Base-by-base conservation (phyloP, 1,140 invertebrate genomes). In the Caerostris darwini region DNA sequence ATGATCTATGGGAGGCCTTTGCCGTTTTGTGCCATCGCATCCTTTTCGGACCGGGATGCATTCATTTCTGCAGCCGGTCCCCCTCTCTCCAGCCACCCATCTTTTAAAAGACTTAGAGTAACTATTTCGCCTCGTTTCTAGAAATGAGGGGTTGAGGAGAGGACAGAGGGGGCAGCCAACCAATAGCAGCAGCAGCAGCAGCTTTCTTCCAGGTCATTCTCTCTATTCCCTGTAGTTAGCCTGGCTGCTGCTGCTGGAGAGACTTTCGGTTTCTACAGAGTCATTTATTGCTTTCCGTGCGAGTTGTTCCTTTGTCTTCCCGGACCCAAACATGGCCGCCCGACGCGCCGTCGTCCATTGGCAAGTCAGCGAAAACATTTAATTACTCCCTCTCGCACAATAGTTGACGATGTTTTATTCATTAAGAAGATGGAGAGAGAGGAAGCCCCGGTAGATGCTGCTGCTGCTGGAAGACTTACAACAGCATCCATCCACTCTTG, bases 321-420 rank as follows among this genome's bases (percentile, higher is more conserved):
- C 14, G 50, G 58, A 57, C 53, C 58, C 86, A 81, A 90, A 90
- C 59, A 92, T 92, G 90, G 81, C 64, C 59, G 92, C 83, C 34
- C 61, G 92, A 86, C 92, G 57, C 67, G 92, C 61, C 92, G 92
- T 67, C 92, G 92, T 67, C 92, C 92, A 94, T 89, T 67, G 86
- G 69, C 85, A 88, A 88, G 86, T 88, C 92, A 94, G 92, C 92
- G 92, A 94, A 94, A 94, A 94, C 92, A 94, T 94, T 94, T 94
- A 94, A 94, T 94, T 94, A 94, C 92, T 94, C 85, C 92, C 61
- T 34, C 92, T 83, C 81, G 59, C 90, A 88, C 85, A 82, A 82
- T 88, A 81, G 92, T 94, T 88, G 92, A 17, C 69, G 92, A 94
- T 94, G 92, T 94, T 94, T 94, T 94, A 94, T 94, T 94, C 92